Percentiles rank a stretch among this genome's conserved stretches.
Evolutionary conservation across 37 sponge, comb jelly and placozoan genomes (phyloP).

Genomic region (Petrosia ficiformis): DNA sequence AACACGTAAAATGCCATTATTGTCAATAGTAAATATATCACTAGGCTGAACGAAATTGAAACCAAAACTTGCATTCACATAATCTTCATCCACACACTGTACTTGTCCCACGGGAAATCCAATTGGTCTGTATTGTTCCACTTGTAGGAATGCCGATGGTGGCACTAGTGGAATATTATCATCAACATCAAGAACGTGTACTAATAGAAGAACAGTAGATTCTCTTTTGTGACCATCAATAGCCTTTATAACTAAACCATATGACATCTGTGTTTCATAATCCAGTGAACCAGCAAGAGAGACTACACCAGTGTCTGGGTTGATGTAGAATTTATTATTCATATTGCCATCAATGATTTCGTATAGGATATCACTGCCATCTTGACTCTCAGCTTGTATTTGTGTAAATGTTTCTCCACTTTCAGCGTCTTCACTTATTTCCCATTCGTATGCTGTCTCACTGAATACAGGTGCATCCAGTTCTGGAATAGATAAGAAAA

Average conservation of each 20-base stretch:
- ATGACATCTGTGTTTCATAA: constrained; percentile 38
- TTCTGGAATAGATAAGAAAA: constrained; percentile 57
- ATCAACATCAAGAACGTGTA: constrained; percentile 56
- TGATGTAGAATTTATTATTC: constrained; percentile 46
- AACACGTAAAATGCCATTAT: constrained; percentile 39
- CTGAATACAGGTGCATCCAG: constrained; percentile 56
- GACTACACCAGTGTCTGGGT: constrained; percentile 39
- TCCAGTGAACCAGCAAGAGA: constrained; percentile 42
- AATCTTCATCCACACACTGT: constrained; percentile 35
- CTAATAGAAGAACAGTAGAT: constrained; percentile 17
- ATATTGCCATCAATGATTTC: constrained; percentile 45
- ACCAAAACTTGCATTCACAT: background rate
- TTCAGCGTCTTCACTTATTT: constrained; percentile 29
- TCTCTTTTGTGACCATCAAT: constrained; percentile 19
- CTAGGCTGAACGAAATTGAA: constrained; percentile 51
- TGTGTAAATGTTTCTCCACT: constrained; percentile 15
- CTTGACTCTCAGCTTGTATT: constrained; percentile 38
- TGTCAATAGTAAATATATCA: constrained; percentile 48
- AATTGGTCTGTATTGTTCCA: constrained; percentile 25
- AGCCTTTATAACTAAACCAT: constrained; percentile 24
- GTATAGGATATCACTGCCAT: constrained; percentile 34
- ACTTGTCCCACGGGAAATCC: constrained; percentile 49
- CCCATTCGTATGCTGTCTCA: constrained; percentile 54
- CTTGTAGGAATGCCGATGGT: constrained; percentile 44
- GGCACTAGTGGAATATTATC: constrained; percentile 51